These are phyloP conservation scores for Psittacula derbiana DNA, from an alignment of 2,797 vertebrate species.

Conservation along the genomic window DNA sequence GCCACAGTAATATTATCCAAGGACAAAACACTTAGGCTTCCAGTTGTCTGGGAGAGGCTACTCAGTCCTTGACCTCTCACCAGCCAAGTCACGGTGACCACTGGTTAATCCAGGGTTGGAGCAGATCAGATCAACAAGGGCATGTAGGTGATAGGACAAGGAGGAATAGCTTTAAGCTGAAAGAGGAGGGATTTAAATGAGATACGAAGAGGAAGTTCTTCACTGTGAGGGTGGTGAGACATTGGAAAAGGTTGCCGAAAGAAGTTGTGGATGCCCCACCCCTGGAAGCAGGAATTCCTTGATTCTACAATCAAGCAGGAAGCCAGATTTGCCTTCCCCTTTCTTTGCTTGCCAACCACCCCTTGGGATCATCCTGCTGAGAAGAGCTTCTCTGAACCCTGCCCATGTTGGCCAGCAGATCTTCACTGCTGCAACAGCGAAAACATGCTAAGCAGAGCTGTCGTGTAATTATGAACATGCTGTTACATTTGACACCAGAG, in stretches of 20 bases:
- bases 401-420: not conserved
- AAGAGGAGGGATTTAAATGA: not conserved
- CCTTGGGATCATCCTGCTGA: not conserved
- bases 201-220: not conserved
- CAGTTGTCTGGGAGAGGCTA: not conserved
- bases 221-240: not conserved
- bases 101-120: not conserved
- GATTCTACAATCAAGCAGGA: not conserved
- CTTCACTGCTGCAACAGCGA: not conserved
- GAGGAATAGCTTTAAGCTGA: not conserved
- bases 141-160: not conserved
- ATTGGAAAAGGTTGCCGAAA: not conserved
- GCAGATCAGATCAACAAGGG: not conserved
- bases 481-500: not conserved
- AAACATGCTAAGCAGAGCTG: not conserved
- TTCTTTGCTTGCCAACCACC: not conserved
- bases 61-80: not conserved
- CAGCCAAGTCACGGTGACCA: not conserved
- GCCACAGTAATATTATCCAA: not conserved
- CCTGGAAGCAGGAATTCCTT: not conserved
- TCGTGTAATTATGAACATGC: accelerated
- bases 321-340: not conserved
- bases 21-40: not conserved
- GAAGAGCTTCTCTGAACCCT: not conserved
- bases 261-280: not conserved